Base-by-base conservation (phyloP, 2,797 vertebrate genomes). In the Tadarida brasiliensis region DNA sequence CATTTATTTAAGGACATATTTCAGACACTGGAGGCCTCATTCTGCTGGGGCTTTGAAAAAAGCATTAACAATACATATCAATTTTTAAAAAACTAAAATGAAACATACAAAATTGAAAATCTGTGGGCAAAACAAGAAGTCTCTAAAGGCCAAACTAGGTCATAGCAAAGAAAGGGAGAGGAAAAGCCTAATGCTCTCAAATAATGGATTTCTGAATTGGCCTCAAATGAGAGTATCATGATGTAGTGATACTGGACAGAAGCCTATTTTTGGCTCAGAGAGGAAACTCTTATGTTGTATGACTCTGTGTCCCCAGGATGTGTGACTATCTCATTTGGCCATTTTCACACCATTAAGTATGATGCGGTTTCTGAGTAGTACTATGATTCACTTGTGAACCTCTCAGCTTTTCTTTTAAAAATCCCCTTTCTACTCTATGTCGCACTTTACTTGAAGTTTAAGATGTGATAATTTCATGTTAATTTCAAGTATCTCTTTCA, bases 401-500 rank as follows among this genome's bases (percentile, higher is more conserved):
- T 35, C 56, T 86, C 12, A 59, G 68, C 51, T 97, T 63, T 85
- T 82, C 57, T 78, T 94, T 94, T 95, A 83, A 95, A 97, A 96
- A n/a, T 78, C 76, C 30, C 33, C 57, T 3, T 96, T 96, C 81
- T 90, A 49, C 74, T 92, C 57, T 90, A 71, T 87, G 33, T 63
- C 56, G 67, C 74, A 30, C 87, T 86, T 96, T 91, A 20, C 74
- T 97, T 92, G 30, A 82, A 88, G 12, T 49, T n/a, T 81, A 88
- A 93, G 1, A 68, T 78, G 86, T 84, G 95, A 96, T 87, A 90
- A 94, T 44, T 16, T 71, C 54, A 91, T 87, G 94, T 94, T 93
- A 94, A 97, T 97, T 97, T 97, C 83, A 93, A 97, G 83, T 61
- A 74, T 89, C 71, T n/a, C 1, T 89, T 94, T 61, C 77, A 56